phyloP scores from a whole-genome alignment of 2,113 vertebrate species.

The Danionella cerebrum region DNA sequence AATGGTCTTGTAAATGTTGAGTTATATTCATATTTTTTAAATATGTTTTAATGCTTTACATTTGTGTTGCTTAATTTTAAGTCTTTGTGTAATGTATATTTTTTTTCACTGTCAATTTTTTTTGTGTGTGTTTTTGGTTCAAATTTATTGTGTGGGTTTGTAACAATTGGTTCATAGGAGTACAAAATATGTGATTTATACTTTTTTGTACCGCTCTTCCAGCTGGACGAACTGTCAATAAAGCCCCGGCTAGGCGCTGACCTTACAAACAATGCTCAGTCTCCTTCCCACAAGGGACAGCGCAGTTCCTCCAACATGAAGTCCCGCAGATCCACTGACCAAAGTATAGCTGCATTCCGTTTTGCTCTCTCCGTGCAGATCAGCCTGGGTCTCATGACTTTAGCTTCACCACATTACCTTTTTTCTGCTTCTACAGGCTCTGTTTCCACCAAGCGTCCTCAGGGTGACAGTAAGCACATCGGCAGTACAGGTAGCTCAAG shows the following conservation, averaged over 20 bases:
- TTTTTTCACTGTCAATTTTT: too few relatives aligned
- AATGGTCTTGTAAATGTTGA: too few relatives aligned
- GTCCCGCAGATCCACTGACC: slow-evolving; percentile 70
- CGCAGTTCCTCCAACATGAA: slow-evolving; percentile 76
- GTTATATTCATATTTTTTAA: too few relatives aligned
- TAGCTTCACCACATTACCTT: too few relatives aligned
- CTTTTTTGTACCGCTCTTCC: neutral
- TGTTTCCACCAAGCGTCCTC: slow-evolving; percentile 68
- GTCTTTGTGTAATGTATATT: too few relatives aligned
- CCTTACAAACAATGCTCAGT: slow-evolving; percentile 65
- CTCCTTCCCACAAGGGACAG: slow-evolving; percentile 74
- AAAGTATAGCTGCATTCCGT: slow-evolving; percentile 52
- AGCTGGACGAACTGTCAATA: slow-evolving; percentile 67
- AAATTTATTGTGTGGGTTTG: too few relatives aligned
- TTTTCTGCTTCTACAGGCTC: slow-evolving; percentile 44
- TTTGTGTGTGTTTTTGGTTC: too few relatives aligned
- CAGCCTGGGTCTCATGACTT: too few relatives aligned
- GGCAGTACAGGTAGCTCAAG: slow-evolving; percentile 64
- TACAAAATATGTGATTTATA: neutral
- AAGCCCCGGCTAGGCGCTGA: slow-evolving; percentile 65
- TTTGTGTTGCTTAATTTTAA: too few relatives aligned
- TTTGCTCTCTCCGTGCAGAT: neutral
- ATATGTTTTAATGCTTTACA: too few relatives aligned
- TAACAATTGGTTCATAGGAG: too few relatives aligned
- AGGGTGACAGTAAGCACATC: slow-evolving; percentile 63